Evolutionary conservation across 2,888 invertebrate species (phyloP), one percentile per base, ranked within the genome.

Genomic region (Strigamia maritima): DNA sequence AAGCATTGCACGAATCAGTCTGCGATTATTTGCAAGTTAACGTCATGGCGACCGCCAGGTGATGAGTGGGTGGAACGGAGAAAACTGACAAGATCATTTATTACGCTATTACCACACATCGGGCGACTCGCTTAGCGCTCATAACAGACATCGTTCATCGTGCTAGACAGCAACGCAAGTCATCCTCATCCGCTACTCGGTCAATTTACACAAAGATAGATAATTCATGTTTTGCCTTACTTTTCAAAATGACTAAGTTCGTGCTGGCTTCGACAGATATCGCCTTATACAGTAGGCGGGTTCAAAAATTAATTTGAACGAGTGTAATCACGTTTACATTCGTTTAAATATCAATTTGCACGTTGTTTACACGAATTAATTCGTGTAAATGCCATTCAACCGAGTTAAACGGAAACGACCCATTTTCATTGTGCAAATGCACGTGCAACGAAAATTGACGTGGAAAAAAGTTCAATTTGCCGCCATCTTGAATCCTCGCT

Each of bases 61-160:
- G 60, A 60, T 60, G 60, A 60, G 60, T 60, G 60, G 60, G 24
- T 60, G 60, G 10, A 60, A n/a, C 24, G 60, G 4, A 24, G 22
- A 60, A 60, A 60, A 60, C 4, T 60, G 60, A 60, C 60, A 60
- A 22, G 60, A 60, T 60, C 60, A 60, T 60, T 60, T 60, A 60
- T 60, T 60, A 60, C 60, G 60, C 60, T 24, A 60, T 60, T 60
- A 60, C 60, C 60, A 60, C 60, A 60, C 60, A 19, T 60, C 60
- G 24, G 22, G 60, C 60, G 60, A 60, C 60, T 60, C 60, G 60
- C 60, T 19, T 19, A 60, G 60, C 60, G 60, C 60, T 16, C 60
- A 19, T 19, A 60, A 60, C 60, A 60, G 16, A 60, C 60, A 60
- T 60, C 60, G 60, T 60, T 60, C 60, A 60, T 60, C 60, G 19